phyloP scores from a whole-genome alignment of 2,113 vertebrate species.

The Maccullochella peelii region DNA sequence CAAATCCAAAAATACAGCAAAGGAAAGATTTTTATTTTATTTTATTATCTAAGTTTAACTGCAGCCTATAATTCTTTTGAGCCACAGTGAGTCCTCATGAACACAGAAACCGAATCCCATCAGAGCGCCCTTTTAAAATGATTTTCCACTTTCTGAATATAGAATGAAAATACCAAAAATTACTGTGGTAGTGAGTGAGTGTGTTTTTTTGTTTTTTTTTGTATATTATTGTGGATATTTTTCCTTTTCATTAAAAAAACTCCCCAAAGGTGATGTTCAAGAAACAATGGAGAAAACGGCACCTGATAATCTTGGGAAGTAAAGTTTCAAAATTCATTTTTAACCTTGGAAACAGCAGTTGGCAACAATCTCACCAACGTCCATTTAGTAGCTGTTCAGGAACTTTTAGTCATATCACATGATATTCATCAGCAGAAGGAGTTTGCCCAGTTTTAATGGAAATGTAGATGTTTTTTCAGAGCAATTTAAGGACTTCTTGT shows the following conservation, averaged over 20 bases:
- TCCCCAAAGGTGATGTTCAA: neutral
- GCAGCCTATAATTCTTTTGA: neutral
- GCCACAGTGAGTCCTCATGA: neutral
- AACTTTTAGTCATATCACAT: neutral
- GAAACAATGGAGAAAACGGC: neutral
- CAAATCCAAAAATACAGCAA: constrained; percentile 7
- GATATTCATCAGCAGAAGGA: neutral
- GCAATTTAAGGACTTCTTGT: neutral
- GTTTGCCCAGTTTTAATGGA: neutral
- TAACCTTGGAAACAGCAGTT: neutral
- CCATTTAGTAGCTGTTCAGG: neutral
- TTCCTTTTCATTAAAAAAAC: neutral
- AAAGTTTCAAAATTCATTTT: neutral
- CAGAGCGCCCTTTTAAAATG: neutral
- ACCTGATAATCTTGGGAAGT: neutral
- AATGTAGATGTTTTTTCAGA: neutral
- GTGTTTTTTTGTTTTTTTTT: too few relatives aligned
- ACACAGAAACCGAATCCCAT: neutral
- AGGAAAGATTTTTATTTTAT: neutral
- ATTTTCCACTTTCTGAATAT: neutral
- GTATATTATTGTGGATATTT: neutral
- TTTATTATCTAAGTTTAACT: neutral
- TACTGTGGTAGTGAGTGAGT: neutral
- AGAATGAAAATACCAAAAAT: neutral
- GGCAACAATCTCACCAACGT: neutral